Evolutionary conservation across 2,113 vertebrate genomes (phyloP).

Genomic region (Rhabdomys dilectus): DNA sequence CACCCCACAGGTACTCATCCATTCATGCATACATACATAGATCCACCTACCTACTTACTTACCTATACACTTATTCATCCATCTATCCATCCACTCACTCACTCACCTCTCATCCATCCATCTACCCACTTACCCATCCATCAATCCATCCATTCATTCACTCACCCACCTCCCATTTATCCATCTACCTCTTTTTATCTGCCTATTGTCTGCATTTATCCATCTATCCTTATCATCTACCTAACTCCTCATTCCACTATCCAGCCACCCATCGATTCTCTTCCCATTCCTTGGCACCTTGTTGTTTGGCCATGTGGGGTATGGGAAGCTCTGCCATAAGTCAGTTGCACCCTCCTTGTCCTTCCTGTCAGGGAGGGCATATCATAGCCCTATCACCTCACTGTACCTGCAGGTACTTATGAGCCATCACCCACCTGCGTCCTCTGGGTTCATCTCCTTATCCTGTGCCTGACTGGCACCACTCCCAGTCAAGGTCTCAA

Average conservation of each 20-base stretch:
- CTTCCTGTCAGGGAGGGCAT: not conserved
- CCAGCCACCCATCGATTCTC: too few species aligned
- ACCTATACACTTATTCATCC: not conserved
- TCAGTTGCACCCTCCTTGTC: accelerated
- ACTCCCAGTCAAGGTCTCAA: not conserved
- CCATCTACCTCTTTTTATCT: not conserved
- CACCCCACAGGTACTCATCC: not conserved
- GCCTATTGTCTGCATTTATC: too few species aligned
- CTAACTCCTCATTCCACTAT: not conserved
- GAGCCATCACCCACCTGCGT: not conserved
- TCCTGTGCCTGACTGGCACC: accelerated
- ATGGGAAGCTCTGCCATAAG: accelerated
- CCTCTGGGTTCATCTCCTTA: accelerated
- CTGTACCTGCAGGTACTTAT: too few species aligned
- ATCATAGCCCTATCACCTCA: accelerated
- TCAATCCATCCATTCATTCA: not conserved
- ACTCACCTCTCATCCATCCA: too few species aligned
- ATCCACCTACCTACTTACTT: too few species aligned
- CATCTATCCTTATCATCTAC: accelerated
- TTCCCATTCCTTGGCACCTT: not conserved
- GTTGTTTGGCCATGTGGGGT: not conserved
- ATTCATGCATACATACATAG: not conserved
- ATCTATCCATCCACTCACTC: accelerated
- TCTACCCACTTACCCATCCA: accelerated
- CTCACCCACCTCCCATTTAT: accelerated